Conservation (phyloP, 2,888 invertebrate species). For the Dermolepida albohirtum region DNA sequence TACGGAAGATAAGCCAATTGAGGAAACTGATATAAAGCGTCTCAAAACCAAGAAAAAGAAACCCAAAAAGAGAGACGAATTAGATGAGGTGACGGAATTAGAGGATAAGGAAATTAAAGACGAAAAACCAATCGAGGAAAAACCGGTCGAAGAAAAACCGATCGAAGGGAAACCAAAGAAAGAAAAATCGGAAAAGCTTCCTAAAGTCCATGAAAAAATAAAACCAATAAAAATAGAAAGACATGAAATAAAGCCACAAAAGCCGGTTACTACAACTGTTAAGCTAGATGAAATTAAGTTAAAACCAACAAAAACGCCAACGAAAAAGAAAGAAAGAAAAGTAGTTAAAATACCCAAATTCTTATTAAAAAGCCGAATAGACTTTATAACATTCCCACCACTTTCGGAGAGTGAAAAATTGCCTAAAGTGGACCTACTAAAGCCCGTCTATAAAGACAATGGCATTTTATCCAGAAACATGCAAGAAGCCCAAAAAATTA, state of each 20-base stretch:
- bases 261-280: conserved; percentile 70
- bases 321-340: conserved; percentile 62
- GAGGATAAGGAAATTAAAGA: conserved; percentile 45
- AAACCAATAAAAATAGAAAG: conserved; percentile 72
- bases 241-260: conserved; percentile 65
- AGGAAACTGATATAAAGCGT: conserved; percentile 56
- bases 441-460: conserved; percentile 69
- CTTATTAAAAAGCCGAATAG: conserved; percentile 65
- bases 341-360: conserved; percentile 65
- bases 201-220: conserved; percentile 54
- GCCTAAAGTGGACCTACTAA: conserved; percentile 59
- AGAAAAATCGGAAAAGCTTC: conserved; percentile 50
- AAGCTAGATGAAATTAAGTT: conserved; percentile 74
- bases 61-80: conserved; percentile 47
- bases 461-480: conserved; percentile 75
- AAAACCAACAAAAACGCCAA: conserved; percentile 69
- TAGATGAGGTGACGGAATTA: conserved; percentile 47
- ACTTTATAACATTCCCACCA: conserved; percentile 73
- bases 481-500: conserved; percentile 74
- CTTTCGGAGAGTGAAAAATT: conserved; percentile 56
- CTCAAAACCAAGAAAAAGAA: conserved; percentile 42
- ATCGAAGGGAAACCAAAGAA: conserved; percentile 48
- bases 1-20: conserved; percentile 58
- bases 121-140: conserved; percentile 38
- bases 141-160: conserved; percentile 30